phyloP scores from a whole-genome alignment of 2,797 vertebrate species.

The Siniperca scherzeri region DNA sequence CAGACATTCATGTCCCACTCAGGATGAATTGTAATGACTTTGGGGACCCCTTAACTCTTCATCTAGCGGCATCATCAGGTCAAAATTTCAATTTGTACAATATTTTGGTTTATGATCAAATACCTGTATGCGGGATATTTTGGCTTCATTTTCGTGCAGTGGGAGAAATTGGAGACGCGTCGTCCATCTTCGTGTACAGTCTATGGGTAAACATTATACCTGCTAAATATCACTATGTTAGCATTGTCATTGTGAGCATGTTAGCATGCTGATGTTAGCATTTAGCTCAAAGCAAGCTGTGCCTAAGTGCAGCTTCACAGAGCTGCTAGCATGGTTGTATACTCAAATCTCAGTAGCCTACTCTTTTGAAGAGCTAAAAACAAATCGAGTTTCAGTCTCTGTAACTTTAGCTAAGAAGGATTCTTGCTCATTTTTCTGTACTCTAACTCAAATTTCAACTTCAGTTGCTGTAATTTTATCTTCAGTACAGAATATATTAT shows the following conservation, averaged over 20 bases:
- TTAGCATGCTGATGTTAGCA: not conserved
- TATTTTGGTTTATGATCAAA: not conserved
- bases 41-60: not conserved
- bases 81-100: not conserved
- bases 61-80: not conserved
- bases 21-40: not conserved
- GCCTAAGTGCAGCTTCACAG: not conserved
- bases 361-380: not conserved
- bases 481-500: not conserved
- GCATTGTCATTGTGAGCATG: not conserved
- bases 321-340: not conserved
- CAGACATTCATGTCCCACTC: not conserved
- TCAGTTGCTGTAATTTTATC: not conserved
- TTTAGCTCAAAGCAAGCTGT: not conserved
- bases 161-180: no score
- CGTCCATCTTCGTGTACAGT: no score
- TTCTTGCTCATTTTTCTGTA: not conserved
- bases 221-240: not conserved
- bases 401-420: not conserved
- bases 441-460: conserved; percentile 15
- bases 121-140: no score
- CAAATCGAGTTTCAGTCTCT: not conserved
- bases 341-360: not conserved
- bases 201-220: not conserved
- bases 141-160: no score